Conservation (phyloP, 1,140 invertebrate genomes). For the Coboldia fuscipes region DNA sequence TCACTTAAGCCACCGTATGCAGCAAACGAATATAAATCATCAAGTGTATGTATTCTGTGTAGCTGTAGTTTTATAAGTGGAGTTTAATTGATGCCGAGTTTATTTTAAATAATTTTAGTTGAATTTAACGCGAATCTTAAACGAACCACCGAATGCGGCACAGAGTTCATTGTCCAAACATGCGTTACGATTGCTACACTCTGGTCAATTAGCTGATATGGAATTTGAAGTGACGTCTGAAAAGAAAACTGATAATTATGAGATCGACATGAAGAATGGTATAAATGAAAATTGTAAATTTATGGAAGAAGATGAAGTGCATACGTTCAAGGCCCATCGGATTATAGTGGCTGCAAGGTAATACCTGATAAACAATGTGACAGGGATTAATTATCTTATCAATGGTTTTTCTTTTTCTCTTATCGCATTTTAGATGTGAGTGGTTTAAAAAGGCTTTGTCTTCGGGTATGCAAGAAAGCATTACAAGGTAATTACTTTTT, state of each 20-base stretch:
- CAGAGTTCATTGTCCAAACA: slow-evolving; percentile 31
- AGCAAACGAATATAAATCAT: too few species aligned
- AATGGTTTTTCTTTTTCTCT: background rate
- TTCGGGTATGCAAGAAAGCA: slow-evolving; percentile 48
- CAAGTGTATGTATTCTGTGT: too few species aligned
- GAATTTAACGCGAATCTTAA: slow-evolving; percentile 35
- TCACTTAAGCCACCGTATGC: too few species aligned
- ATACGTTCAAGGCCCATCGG: slow-evolving; percentile 31
- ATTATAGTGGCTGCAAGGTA: slow-evolving; percentile 34
- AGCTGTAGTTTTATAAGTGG: too few species aligned
- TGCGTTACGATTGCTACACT: slow-evolving; percentile 28
- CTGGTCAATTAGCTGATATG: slow-evolving; percentile 33
- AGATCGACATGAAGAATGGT: background rate
- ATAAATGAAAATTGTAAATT: background rate
- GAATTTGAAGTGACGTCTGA: slow-evolving; percentile 31
- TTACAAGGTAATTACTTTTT: slow-evolving; percentile 30
- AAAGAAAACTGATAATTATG: slow-evolving; percentile 2
- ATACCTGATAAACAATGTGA: too few species aligned
- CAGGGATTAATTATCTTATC: too few species aligned
- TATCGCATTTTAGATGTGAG: slow-evolving; percentile 26
- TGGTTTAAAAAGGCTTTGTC: slow-evolving; percentile 45
- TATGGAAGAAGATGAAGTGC: slow-evolving; percentile 6
- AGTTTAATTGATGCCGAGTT: too few species aligned
- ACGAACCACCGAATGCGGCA: slow-evolving; percentile 29
- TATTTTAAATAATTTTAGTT: too few species aligned